phyloP scores from a whole-genome alignment of 2,888 invertebrate species.

The Cylindroiulus punctatus region DNA sequence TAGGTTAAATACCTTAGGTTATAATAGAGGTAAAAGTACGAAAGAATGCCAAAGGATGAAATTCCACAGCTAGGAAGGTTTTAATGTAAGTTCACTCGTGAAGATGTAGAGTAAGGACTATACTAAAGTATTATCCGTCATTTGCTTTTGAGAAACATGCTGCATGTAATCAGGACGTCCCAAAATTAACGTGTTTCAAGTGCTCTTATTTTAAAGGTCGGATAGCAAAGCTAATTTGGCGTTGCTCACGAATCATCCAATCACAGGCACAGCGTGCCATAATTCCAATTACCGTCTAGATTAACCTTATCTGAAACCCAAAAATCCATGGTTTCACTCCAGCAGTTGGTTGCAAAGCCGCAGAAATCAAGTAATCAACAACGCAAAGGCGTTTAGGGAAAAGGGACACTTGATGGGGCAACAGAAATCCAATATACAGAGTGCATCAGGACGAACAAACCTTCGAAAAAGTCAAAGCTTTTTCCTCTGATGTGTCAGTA shows the following conservation, averaged over 20 bases:
- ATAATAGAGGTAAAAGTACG: no score
- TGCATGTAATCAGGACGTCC: neutral
- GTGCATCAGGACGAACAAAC: neutral
- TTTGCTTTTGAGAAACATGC: no score
- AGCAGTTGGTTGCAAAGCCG: neutral
- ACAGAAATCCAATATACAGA: conserved; percentile 13
- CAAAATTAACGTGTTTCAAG: neutral
- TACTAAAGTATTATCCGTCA: no score
- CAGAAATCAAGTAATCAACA: neutral
- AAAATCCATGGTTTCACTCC: neutral
- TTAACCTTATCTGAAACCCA: conserved; percentile 6
- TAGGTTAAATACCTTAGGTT: no score
- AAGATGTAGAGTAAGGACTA: no score
- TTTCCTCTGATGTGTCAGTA: no score
- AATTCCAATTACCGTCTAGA: conserved; percentile 3
- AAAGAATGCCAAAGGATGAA: no score
- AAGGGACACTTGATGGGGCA: neutral
- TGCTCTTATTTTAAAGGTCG: neutral
- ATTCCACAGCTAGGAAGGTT: no score
- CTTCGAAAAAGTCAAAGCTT: no score
- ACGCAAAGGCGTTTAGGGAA: neutral
- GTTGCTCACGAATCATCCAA: neutral
- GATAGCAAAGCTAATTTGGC: neutral
- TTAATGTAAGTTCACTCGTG: no score
- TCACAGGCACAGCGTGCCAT: neutral